Evolutionary conservation across 2,113 vertebrate genomes (phyloP), one percentile per base, ranked within the genome.

Genomic region (Hypomesus transpacificus): DNA sequence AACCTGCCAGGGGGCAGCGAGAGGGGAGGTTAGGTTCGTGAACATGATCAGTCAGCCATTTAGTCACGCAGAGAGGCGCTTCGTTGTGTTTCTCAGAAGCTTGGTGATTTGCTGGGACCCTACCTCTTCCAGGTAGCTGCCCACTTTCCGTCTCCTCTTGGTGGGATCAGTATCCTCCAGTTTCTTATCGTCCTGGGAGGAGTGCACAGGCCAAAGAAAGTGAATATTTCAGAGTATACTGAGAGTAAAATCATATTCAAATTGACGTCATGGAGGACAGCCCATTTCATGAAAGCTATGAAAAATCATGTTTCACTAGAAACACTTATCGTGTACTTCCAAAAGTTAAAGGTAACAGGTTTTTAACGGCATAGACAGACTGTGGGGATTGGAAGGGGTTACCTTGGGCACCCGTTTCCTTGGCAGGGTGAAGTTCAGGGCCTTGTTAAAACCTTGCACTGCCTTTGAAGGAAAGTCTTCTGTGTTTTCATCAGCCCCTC

Each of bases 381-480:
- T 39, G 2, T 28, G 3, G 53, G 26, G 21, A 5, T 66, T 54
- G 14, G 52, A 72, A 4, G 46, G 34, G 17, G 18, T 89, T 89
- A 99, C 97, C 91, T 96, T 95, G 31, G 97, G 96, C 63, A 94
- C 92, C 77, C 97, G 90, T 83, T 99, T 99, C 76, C 97, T 94
- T 28, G 94, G 93, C 81, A 92, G 89, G 0, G 92, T 90, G 74
- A 93, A 88, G 82, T 94, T 97, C 76, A 94, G 89, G 69, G 93
- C 91, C 81, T 94, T 95, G 80, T 92, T 94, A 80, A 92, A 85
- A 67, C 89, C 90, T 70, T 86, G 90, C 0, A 93, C 89, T 68
- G 94, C 88, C 70, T 91, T 94, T 59, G 88, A 77, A 73, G 89
- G 86, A 81, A 76, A 84, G 52, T 90, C 81, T 60, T 94, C 91